These are phyloP conservation scores for Drosophila kanapiae DNA, from an alignment of 1,140 invertebrate species.

Conservation along the genomic window DNA sequence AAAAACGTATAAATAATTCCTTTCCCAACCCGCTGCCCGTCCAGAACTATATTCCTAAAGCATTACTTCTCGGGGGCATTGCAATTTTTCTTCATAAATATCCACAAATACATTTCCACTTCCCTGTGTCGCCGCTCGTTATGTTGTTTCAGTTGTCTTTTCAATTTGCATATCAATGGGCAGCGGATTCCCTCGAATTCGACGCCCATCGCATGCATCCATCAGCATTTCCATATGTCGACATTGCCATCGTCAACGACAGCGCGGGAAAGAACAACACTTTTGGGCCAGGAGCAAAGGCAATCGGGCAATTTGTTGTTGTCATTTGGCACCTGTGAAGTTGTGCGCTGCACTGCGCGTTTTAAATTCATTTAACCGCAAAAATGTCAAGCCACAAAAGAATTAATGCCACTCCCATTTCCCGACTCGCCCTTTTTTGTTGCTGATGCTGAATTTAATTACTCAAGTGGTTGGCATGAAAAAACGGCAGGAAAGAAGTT, in stretches of 20 bases:
- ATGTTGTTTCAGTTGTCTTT: slow-evolving; percentile 60
- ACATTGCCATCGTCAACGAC: slow-evolving; percentile 47
- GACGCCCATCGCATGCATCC: slow-evolving; percentile 47
- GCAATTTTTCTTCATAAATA: slow-evolving; percentile 13
- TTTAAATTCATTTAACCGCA: slow-evolving; percentile 83
- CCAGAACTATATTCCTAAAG: not conserved
- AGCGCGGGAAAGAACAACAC: slow-evolving; percentile 22
- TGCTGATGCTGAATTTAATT: slow-evolving; percentile 74
- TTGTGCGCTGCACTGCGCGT: slow-evolving; percentile 57
- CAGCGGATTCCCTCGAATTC: slow-evolving; percentile 55
- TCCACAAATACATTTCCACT: slow-evolving; percentile 13
- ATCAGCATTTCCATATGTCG: slow-evolving; percentile 80
- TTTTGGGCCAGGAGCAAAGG: slow-evolving; percentile 38
- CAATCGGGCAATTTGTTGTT: slow-evolving; percentile 78
- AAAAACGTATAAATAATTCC: no score
- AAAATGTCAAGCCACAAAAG: slow-evolving; percentile 81
- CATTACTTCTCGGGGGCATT: slow-evolving; percentile 19
- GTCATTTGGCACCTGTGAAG: slow-evolving; percentile 77
- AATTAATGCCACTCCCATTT: slow-evolving; percentile 78
- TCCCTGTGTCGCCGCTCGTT: slow-evolving; percentile 25
- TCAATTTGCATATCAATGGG: slow-evolving; percentile 79
- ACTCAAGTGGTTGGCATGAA: slow-evolving; percentile 68
- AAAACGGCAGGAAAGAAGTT: slow-evolving; percentile 29
- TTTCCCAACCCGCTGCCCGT: no score
- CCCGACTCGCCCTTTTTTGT: slow-evolving; percentile 4